Base-by-base conservation (phyloP, 2,797 vertebrate genomes). In the Ceyx erithaca region DNA sequence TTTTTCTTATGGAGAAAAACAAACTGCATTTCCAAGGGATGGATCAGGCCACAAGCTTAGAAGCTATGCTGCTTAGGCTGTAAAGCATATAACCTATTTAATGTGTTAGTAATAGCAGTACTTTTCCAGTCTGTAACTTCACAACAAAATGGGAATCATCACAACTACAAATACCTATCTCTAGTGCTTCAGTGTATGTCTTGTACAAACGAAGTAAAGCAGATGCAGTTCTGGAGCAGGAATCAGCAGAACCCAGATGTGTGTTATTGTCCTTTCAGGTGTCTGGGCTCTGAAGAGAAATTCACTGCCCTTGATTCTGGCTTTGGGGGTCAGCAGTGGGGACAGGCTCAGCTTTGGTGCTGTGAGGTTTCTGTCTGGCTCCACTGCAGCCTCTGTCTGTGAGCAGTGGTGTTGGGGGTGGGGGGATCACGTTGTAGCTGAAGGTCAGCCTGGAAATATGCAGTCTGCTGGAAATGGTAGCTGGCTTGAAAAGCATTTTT, bases 381-480 rank as follows among this genome's bases (percentile, higher is more conserved):
- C 20, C 4, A 2, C 45, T 0, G 1, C 70, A 49, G 59, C 46
- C 22, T 52, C 40, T 37, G 77, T 54, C 16, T 67, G 9, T 64
- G 14, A 14, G 46, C 45, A 40, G 52, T 46, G n/a, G n/a, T 54
- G 67, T n/a, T 49, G 69, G 77, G 54, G 45, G 6, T 25, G 61
- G 51, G 71, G 71, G 33, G 14, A 31, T 54, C 55, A 49, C 35
- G 8, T 23, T 69, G 25, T 64, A 61, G 76, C 62, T 94, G 87
- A 92, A 96, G 86, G 90, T 91, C 91, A 93, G 0, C 52, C 2
- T 18, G 59, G 52, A 90, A 82, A 77, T 58, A 82, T 59, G 54
- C 76, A 92, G 58, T 94, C 85, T 86, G 23, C 58, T 93, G 71
- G 78, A 93, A 92, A 68, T 48, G 40, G 55, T 87, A 70, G 67